Base-by-base conservation (phyloP, 2,888 invertebrate species). In the Acanthosoma haemorrhoidale region DNA sequence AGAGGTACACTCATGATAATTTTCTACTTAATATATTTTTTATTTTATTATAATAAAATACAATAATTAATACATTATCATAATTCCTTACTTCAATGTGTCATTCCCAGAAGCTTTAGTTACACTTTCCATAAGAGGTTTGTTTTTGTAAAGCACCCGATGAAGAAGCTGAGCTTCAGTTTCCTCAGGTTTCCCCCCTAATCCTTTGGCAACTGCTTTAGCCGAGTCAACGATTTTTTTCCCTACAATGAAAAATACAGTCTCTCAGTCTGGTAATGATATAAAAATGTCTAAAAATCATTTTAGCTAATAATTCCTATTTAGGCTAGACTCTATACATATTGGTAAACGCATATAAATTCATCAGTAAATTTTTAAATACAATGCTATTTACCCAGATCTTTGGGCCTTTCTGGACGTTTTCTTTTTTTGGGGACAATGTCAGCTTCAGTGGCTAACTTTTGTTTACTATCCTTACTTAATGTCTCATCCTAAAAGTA, bases 131-230 rank as follows among this genome's bases (percentile, higher is more conserved):
- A 64, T 69, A 31, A 72, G 70, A 60, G 34, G 51, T 31, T 73
- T 70, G 60, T 68, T 75, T 34, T 78, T 78, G 4, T 58, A 80
- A 3, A 89, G 80, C 1, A 92, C 82, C 79, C 88, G 88, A 13
- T 86, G 83, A 61, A 92, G 80, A 4, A 93, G 80, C 77, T 92
- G 91, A 0, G 88, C 85, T 79, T 92, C 89, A 0, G 87, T 90
- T 78, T 87, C 84, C 75, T 86, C 83, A 0, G 83, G 81, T 78
- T 90, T 84, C 11, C 88, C 90, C 61, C 87, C 87, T 1, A 92
- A 78, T 38, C 83, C 81, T 73, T 85, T 80, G 0, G 92, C 92
- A n/a, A 91, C 90, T 71, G 86, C 83, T 77, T 86, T 84, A 0
- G 88, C 91, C 9, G 92, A 92, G 75, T 81, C 81, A 21, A 82